Base-by-base conservation (phyloP, 2,888 invertebrate genomes). In the Parasteatoda lunata region DNA sequence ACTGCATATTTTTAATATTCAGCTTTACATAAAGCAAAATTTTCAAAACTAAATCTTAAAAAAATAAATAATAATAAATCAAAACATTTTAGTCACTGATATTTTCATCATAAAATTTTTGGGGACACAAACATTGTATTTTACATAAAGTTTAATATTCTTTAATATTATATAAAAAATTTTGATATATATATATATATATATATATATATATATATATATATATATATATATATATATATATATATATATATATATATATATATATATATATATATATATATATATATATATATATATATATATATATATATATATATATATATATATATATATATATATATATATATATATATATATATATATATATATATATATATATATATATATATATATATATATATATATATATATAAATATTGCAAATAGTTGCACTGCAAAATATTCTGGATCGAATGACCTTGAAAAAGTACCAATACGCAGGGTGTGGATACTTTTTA, bases 291-390 rank as follows among this genome's bases (percentile, higher is more conserved):
- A 73, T 54, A 73, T 54, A 71, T 49, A 71, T 49, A 71, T 71
- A 54, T 54, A 71, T 49, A 71, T 49, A 71, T 71, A 71, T 49
- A 71, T 71, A 71, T 49, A 54, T 54, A 71, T 71, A 71, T 71
- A 71, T 49, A 71, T 71, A 71, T 49, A 71, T 71, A 71, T 71
- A 71, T 71, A 71, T 49, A 71, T 71, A 71, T 49, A 48, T 49
- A 71, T 71, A 71, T 71, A 71, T 49, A 71, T 49, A 71, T 13
- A 65, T 13, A 65, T 65, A 65, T 65, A 71, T 13, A 65, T 13
- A 65, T 65, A 65, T 13, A 65, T 65, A 65, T 13, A 65, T 65
- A 65, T 65, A 65, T 65, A 65, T 13, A 65, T 65, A 65, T 13
- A 65, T 65, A 65, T 65, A 65, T 65, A 65, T 13, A 65, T 65